These are phyloP conservation scores for Acrobeloides nanus DNA, from an alignment of 2,888 invertebrate genomes.

Conservation along the genomic window DNA sequence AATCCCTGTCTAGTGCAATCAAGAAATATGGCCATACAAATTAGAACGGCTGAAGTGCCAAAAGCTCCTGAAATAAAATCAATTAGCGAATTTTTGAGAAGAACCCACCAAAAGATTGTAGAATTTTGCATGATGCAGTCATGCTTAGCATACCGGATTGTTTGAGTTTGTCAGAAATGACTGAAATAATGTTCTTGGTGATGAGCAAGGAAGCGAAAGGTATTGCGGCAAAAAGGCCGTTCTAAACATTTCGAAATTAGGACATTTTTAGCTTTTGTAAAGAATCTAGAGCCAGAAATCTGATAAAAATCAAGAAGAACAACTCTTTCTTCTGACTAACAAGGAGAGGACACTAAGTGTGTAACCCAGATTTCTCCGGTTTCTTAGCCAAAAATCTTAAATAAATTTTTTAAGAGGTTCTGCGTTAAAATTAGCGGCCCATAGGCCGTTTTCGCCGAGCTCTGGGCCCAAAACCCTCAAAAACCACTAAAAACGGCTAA, in stretches of 20 bases:
- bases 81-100: not conserved
- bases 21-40: slow-evolving; percentile 30
- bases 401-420: no score
- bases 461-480: no score
- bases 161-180: slow-evolving; percentile 25
- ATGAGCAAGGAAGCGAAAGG: slow-evolving; percentile 29
- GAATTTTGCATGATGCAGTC: slow-evolving; percentile 25
- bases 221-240: slow-evolving; percentile 30
- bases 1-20: slow-evolving; percentile 31
- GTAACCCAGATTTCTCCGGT: no score
- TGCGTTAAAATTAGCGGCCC: no score
- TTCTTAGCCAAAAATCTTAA: no score
- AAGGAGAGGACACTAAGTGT: no score
- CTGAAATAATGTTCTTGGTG: slow-evolving; percentile 22
- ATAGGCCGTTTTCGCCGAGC: no score
- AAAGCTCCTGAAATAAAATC: slow-evolving; percentile 12
- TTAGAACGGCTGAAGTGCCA: slow-evolving; percentile 15
- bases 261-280: not conserved
- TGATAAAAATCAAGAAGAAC: slow-evolving; percentile 9
- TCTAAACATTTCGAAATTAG: slow-evolving; percentile 13
- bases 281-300: slow-evolving; percentile 5
- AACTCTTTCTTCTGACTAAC: no score
- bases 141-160: slow-evolving; percentile 12
- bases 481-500: no score
- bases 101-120: slow-evolving; percentile 24